These are phyloP conservation scores for Archips xylosteana DNA, from an alignment of 2,888 invertebrate species.

Conservation along the genomic window DNA sequence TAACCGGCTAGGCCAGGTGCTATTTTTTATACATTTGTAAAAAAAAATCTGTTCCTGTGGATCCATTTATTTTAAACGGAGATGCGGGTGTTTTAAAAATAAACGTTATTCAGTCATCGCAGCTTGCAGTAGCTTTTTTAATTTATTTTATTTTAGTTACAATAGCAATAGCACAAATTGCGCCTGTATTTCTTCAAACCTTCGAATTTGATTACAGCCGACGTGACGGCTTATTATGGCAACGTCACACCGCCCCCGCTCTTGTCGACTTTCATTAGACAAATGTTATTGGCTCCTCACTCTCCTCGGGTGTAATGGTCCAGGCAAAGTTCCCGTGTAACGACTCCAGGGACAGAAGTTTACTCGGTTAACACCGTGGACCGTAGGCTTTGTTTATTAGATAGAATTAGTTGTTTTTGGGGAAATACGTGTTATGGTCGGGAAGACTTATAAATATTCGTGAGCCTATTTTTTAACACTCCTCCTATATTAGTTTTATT, in stretches of 20 bases:
- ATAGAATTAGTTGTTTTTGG: constrained; percentile 6
- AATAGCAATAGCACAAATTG: no score
- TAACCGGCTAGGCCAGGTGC: not conserved
- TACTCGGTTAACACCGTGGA: constrained; percentile 4
- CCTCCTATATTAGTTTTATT: no score
- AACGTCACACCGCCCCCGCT: constrained; percentile 51
- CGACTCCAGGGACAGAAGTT: constrained; percentile 11
- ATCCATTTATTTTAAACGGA: not conserved
- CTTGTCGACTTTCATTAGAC: constrained; percentile 69
- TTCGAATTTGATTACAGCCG: not conserved
- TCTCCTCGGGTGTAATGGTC: constrained; percentile 47
- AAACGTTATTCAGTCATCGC: no score
- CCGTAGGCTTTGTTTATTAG: constrained; percentile 18
- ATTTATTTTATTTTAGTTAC: no score
- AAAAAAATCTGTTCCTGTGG: not conserved
- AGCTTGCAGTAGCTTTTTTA: no score
- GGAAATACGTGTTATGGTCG: no score
- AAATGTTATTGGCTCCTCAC: constrained; percentile 57
- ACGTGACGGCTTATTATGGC: not conserved
- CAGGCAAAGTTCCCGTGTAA: constrained; percentile 45
- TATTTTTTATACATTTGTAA: not conserved
- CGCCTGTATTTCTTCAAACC: no score
- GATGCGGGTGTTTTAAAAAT: no score
- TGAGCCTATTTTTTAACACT: not conserved
- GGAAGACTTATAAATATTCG: not conserved